Percentiles rank a stretch among this genome's conserved stretches.
Evolutionary conservation across 2,113 vertebrate species (phyloP).

Genomic region (Thalassarche chlororhynchos): DNA sequence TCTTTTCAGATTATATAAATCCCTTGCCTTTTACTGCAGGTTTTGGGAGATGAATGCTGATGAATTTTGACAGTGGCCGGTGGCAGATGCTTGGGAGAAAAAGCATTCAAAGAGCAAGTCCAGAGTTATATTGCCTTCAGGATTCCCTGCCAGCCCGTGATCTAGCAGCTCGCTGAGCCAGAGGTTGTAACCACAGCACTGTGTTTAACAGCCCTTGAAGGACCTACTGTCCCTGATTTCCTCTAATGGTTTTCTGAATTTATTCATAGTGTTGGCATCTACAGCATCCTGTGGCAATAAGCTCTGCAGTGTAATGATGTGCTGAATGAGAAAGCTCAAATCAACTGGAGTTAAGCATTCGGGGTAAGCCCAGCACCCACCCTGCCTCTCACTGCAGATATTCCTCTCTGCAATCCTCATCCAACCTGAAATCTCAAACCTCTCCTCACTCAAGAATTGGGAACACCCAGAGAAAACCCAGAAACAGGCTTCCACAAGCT

Average conservation of each 20-base stretch:
- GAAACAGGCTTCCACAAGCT: neutral
- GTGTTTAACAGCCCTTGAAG: conserved; percentile 42
- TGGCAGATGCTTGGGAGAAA: neutral
- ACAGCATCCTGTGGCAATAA: neutral
- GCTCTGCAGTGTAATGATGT: neutral
- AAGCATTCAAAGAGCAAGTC: neutral
- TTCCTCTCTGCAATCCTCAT: neutral
- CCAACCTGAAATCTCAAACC: neutral
- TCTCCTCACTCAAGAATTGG: neutral
- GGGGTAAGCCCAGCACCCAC: neutral
- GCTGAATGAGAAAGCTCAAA: neutral
- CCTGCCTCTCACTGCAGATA: neutral
- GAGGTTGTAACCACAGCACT: neutral
- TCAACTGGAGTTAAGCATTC: neutral
- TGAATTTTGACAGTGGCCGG: neutral
- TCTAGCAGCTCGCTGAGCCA: neutral
- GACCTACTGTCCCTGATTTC: neutral
- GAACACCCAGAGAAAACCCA: neutral
- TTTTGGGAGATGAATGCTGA: neutral
- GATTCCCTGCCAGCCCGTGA: neutral
- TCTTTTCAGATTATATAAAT: neutral
- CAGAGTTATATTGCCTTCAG: neutral
- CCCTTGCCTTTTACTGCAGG: neutral
- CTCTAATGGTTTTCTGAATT: neutral
- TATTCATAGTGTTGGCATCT: neutral